phyloP scores from a whole-genome alignment of 2,797 vertebrate genomes.

The Sebastes baramenuke region DNA sequence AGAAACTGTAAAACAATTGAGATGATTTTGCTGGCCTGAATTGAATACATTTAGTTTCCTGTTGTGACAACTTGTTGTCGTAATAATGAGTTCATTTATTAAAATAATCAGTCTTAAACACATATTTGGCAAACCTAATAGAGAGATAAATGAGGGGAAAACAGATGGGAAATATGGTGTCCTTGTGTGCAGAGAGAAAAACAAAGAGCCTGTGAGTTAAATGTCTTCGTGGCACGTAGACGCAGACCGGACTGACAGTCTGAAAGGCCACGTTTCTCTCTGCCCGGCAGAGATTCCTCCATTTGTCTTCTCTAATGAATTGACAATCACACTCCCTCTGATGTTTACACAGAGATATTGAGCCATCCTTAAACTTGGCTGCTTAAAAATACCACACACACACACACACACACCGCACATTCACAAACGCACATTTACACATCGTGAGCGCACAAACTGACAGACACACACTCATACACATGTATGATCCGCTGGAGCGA shows the following conservation, averaged over 20 bases:
- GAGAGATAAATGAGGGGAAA: neutral
- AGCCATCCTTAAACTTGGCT: conserved; percentile 59
- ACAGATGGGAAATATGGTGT: neutral
- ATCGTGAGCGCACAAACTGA: neutral
- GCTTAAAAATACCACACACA: conserved; percentile 37
- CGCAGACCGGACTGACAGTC: conserved; percentile 36
- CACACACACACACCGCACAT: neutral
- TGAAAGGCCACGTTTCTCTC: conserved; percentile 49
- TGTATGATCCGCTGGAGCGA: conserved; percentile 26
- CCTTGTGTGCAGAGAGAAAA: neutral
- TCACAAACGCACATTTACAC: neutral
- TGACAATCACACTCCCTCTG: conserved; percentile 67
- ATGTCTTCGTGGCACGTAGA: conserved; percentile 31
- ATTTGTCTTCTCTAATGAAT: conserved; percentile 78
- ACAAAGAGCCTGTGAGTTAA: conserved; percentile 17
- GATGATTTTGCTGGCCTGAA: neutral
- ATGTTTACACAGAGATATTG: conserved; percentile 71
- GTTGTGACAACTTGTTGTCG: neutral
- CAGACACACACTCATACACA: conserved; percentile 19
- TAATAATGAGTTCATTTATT: neutral
- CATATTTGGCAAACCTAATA: neutral
- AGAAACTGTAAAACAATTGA: neutral
- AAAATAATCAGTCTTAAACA: neutral
- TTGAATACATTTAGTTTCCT: neutral
- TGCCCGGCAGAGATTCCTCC: conserved; percentile 37